Base-by-base conservation (phyloP, 2,888 invertebrate species). In the Thalpophila matura region DNA sequence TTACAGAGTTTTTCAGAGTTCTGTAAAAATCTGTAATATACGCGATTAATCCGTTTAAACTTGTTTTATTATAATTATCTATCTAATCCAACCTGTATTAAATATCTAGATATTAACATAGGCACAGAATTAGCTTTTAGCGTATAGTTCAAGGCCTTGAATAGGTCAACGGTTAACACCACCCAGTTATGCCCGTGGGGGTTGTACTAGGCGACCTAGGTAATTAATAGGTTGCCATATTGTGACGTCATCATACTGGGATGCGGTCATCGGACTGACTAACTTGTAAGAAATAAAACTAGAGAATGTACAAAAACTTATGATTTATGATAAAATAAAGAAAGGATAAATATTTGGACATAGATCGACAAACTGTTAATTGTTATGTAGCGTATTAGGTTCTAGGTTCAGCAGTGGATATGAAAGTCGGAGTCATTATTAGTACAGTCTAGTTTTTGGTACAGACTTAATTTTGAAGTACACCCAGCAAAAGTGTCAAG, bases 221-320 rank as follows among this genome's bases (percentile, higher is more conserved):
- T 64, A 50, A 54, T 22, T 33, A 43, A 43, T 55, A 29, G 40
- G 35, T 20, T 9, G 58, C 12, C 1, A 16, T 22, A 37, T 18
- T 6, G 27, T 73, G 74, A 70, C 49, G 60, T 73, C 53, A 66
- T 3, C 20, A 5, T 12, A 24, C 40, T 64, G n/a, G 26, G 22
- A 10, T 54, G 60, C 54, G 70, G 74, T 67, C 60, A 73, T 31
- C 6, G 60, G 18, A 18, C 50, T 50, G 9, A 27, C n/a, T 46
- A 14, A 18, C 7, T 45, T 31, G 18, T 26, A 27, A 22, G 22
- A 20, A n/a, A 22, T n/a, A 40, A 6, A 9, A n/a, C 12, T n/a
- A n/a, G n/a, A n/a, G n/a, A n/a, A n/a, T n/a, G n/a, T n/a, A n/a
- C n/a, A n/a, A n/a, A n/a, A n/a, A n/a, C n/a, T n/a, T n/a, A n/a